Evolutionary conservation across 2,797 vertebrate species (phyloP).

Genomic region (Gallinago nigripennis): DNA sequence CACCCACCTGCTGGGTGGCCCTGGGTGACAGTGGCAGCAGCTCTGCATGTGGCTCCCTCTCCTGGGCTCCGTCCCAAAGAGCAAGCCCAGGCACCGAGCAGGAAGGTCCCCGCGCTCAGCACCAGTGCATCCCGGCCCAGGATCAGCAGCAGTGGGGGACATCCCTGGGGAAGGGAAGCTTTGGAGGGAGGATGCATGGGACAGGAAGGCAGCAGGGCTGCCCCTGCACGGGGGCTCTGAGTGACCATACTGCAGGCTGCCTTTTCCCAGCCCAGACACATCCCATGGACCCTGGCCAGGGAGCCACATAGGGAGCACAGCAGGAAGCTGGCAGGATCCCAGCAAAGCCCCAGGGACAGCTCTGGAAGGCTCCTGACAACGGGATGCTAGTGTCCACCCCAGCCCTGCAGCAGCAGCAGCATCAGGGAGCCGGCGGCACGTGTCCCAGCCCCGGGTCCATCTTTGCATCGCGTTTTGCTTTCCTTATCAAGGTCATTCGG

Average conservation of each 20-base stretch:
- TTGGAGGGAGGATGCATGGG: not conserved
- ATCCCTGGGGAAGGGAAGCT: not conserved
- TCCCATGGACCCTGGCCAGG: not conserved
- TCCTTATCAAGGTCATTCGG: conserved; percentile 63
- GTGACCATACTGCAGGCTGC: fast-evolving
- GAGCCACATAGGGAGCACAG: not conserved
- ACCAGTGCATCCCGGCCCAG: fast-evolving
- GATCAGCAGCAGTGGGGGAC: fast-evolving
- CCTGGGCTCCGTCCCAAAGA: not conserved
- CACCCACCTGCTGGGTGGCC: not conserved
- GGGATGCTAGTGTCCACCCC: not conserved
- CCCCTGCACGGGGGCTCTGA: not conserved
- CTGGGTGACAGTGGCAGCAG: fast-evolving
- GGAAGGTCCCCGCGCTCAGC: not conserved
- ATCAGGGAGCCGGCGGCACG: fast-evolving
- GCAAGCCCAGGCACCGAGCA: not conserved
- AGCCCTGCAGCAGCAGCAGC: not conserved
- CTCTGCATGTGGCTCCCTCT: not conserved
- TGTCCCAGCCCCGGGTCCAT: not conserved
- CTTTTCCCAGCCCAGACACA: not conserved
- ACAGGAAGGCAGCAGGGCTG: not conserved
- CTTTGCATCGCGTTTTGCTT: not conserved
- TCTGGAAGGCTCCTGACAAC: not conserved
- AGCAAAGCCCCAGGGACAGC: not conserved
- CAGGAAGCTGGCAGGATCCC: not conserved